Evolutionary conservation across 2,797 vertebrate species (phyloP).

Genomic region (Pempheris klunzingeri): DNA sequence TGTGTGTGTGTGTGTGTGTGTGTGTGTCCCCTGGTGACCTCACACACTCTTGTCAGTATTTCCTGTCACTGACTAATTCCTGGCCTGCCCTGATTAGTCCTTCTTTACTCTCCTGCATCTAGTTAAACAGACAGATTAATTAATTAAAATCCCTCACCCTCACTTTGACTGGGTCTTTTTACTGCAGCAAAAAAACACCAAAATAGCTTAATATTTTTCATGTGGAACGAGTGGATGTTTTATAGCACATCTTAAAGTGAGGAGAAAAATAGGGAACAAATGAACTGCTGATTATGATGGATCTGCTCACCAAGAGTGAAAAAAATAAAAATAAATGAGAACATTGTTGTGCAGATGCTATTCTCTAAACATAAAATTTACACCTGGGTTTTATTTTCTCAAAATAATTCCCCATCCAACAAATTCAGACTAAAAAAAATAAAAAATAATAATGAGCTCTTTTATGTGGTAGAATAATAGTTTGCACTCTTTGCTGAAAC

Average conservation of each 20-base stretch:
- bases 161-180: too few relatives aligned
- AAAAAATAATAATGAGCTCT: not conserved
- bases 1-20: constrained; percentile 27
- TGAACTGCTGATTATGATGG: not conserved
- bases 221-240: too few relatives aligned
- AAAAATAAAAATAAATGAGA: too few relatives aligned
- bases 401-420: not conserved
- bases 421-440: not conserved
- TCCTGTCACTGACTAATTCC: constrained; percentile 76
- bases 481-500: not conserved
- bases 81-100: constrained; percentile 71
- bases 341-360: not conserved
- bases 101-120: constrained; percentile 25
- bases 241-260: too few relatives aligned
- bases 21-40: too few relatives aligned
- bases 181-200: too few relatives aligned
- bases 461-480: not conserved
- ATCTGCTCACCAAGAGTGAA: too few relatives aligned
- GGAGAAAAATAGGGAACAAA: not conserved
- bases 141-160: too few relatives aligned
- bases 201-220: too few relatives aligned
- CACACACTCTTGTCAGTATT: too few relatives aligned
- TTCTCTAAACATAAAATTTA: not conserved
- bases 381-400: not conserved
- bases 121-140: too few relatives aligned